Evolutionary conservation across 2,888 invertebrate species (phyloP), one percentile per base, ranked within the genome.

Genomic region (Cerastoderma edule): DNA sequence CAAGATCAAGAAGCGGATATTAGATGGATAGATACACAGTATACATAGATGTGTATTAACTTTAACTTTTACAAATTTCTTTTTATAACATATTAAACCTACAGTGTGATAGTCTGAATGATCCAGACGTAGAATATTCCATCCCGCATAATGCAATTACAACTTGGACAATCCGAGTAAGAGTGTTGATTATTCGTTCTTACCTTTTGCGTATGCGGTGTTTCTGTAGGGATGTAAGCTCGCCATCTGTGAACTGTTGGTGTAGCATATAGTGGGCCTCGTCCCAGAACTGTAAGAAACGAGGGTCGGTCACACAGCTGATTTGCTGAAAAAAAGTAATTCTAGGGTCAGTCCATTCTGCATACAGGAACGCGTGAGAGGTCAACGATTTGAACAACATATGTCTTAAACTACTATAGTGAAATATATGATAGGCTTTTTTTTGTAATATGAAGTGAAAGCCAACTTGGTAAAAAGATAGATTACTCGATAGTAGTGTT

Each of bases 241-340:
- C 50, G 24, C n/a, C 19, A 24, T 13, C 13, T 13, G n/a, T 19
- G 2, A 24, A 6, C 19, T 30, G 2, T 30, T 71, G 64, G 28
- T 80, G 80, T 54, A 77, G 50, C 54, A 56, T 70, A 57, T 88
- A 88, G 50, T 88, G 85, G 30, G 84, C 86, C 22, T 82, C 76
- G 57, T 88, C 88, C 88, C 88, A 88, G 3, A 87, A 48, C 2
- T 78, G 73, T 2, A 87, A 50, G 32, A 75, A 68, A 22, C 28
- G 13, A 5, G 75, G 67, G n/a, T 64, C 48, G 8, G 30, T 28
- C 5, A 32, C 57, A 72, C 27, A 19, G 22, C 67, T 39, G 10
- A 48, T 35, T 27, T 48, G 35, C 72, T 72, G 53, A 35, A 70
- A 70, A 5, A 27, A 27, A 10, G 16, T 39, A 39, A 10, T n/a